Conservation (phyloP, 2,888 invertebrate species). For the Drosophila austrosaltans region DNA sequence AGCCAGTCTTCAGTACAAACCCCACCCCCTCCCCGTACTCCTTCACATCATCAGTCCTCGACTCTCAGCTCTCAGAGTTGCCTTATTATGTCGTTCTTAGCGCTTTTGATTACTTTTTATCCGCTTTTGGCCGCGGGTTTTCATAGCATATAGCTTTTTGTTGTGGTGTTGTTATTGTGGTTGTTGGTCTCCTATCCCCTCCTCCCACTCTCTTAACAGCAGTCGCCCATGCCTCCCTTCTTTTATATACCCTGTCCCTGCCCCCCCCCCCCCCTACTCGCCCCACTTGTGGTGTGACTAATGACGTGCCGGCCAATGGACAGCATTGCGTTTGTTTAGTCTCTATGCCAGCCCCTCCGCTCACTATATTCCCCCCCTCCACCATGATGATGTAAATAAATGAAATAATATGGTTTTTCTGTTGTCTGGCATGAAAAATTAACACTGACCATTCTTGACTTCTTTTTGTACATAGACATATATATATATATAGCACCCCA, state of each 20-base stretch:
- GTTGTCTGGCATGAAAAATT: constrained; percentile 76
- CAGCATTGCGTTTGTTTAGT: constrained; percentile 63
- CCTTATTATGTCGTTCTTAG: constrained; percentile 78
- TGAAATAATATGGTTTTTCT: constrained; percentile 76
- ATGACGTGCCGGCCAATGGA: constrained; percentile 66
- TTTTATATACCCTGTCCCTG: no score
- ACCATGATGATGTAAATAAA: constrained; percentile 70
- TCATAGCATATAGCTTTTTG: constrained; percentile 48
- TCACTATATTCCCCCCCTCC: not conserved
- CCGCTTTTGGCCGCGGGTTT: constrained; percentile 69
- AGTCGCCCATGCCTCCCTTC: not conserved
- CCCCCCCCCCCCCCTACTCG: constrained; percentile 1
- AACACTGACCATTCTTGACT: constrained; percentile 62
- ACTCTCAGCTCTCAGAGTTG: constrained; percentile 54
- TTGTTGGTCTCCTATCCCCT: constrained; percentile 32
- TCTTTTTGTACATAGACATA: constrained; percentile 8
- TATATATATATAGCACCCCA: not conserved
- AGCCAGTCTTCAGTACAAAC: constrained; percentile 9
- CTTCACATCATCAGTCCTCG: not conserved
- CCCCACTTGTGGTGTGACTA: constrained; percentile 65
- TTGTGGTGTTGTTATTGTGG: constrained; percentile 32
- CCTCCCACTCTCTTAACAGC: not conserved
- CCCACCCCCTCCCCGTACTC: not conserved
- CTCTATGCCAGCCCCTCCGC: constrained; percentile 20
- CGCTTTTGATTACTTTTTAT: constrained; percentile 79